phyloP scores from a whole-genome alignment of 2,888 invertebrate genomes.

The Lissocephala sabroskyi region DNA sequence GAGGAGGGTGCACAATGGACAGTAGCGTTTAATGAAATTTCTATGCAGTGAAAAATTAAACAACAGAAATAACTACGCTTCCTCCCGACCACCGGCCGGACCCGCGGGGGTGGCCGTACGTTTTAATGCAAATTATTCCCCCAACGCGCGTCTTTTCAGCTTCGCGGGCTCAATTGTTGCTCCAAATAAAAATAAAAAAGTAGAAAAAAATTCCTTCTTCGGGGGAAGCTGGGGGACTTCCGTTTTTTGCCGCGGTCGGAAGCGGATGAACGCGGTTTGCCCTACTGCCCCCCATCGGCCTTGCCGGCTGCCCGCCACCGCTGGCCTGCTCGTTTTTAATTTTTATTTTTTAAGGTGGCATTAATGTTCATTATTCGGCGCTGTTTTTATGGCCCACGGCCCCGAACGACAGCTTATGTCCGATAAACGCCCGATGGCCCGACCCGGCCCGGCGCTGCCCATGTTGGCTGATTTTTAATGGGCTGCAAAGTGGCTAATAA shows the following conservation, averaged over 20 bases:
- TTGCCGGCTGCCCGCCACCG: background rate
- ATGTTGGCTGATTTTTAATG: conserved; percentile 27
- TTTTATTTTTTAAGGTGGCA: conserved; percentile 17
- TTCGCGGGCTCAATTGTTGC: conserved; percentile 3
- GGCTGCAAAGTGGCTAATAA: conserved; percentile 19
- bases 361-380: conserved; percentile 56
- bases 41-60: conserved; percentile 55
- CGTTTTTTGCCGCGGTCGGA: no score
- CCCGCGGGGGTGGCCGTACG: conserved; percentile 5
- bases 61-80: conserved; percentile 36
- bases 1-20: no score
- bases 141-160: conserved; percentile 29
- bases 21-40: conserved; percentile 60
- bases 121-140: conserved; percentile 59
- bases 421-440: conserved; percentile 24
- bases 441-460: no score
- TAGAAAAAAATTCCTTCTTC: no score
- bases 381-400: conserved; percentile 35
- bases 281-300: background rate
- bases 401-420: conserved; percentile 32
- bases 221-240: no score
- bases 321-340: background rate
- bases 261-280: no score
- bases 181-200: conserved; percentile 61
- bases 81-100: background rate